A percentile compares a stretch with the other conserved stretches of the same genome.
Evolutionary conservation across 2,113 vertebrate species (phyloP).

Genomic region (Percopsis transmontana): DNA sequence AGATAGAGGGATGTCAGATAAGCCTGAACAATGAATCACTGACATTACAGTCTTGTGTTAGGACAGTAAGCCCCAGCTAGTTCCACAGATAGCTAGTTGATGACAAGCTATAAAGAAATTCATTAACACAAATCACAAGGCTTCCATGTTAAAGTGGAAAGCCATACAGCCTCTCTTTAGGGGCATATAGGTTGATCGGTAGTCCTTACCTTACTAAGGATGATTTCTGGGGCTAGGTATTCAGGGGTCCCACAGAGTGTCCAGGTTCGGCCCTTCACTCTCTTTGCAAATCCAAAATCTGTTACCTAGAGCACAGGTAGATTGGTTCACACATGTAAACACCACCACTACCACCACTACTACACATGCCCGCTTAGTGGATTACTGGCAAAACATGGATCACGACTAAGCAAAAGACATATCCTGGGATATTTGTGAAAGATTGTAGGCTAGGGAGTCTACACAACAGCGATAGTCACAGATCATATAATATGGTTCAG

Average conservation of each 20-base stretch:
- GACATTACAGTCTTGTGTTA: background rate
- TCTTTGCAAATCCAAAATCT: conserved; percentile 95
- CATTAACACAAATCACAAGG: background rate
- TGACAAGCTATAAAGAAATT: background rate
- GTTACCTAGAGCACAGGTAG: conserved; percentile 80
- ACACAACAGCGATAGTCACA: too few species aligned
- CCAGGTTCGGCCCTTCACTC: conserved; percentile 94
- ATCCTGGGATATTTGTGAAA: too few species aligned
- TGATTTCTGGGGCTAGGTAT: conserved; percentile 93
- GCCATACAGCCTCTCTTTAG: background rate
- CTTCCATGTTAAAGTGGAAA: background rate
- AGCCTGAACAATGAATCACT: conserved; percentile 6
- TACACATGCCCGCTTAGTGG: background rate
- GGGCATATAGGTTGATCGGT: background rate
- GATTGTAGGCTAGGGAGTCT: too few species aligned
- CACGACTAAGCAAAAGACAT: too few species aligned
- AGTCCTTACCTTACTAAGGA: conserved; percentile 87
- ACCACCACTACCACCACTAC: background rate
- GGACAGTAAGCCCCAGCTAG: background rate
- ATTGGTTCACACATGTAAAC: background rate
- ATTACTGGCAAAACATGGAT: too few species aligned
- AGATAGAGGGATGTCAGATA: conserved; percentile 13
- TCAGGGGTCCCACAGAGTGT: conserved; percentile 93
- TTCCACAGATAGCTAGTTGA: background rate
- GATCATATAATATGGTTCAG: too few species aligned